Conservation (phyloP, 2,797 vertebrate species). For the Fratercula arctica region DNA sequence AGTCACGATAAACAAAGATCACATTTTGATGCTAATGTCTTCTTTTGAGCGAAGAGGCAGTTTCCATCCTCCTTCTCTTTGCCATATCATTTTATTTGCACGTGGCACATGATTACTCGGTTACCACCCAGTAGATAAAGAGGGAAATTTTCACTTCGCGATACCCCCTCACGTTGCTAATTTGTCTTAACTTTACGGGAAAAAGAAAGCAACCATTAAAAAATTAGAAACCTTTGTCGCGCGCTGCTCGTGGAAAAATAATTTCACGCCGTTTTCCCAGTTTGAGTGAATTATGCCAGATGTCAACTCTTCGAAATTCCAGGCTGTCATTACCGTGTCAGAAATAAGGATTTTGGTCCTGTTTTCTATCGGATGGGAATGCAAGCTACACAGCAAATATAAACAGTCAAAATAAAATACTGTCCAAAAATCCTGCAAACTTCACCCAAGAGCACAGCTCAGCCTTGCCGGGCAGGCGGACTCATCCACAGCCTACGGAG, state of each 20-base stretch:
- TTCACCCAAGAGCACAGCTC: neutral
- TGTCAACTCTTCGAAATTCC: conserved; percentile 4
- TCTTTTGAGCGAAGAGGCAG: neutral
- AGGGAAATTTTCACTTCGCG: neutral
- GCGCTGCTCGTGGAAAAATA: conserved; percentile 20
- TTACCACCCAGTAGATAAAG: neutral
- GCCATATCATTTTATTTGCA: neutral
- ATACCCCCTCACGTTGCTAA: neutral
- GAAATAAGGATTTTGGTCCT: neutral
- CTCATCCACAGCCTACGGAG: neutral
- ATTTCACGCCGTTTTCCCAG: conserved; percentile 27
- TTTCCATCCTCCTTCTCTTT: neutral
- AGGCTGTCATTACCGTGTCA: neutral
- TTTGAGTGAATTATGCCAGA: conserved; percentile 30
- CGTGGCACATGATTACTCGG: neutral
- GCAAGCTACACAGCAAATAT: neutral
- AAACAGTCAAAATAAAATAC: neutral
- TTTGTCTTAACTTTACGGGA: neutral
- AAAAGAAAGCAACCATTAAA: neutral
- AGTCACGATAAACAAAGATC: neutral
- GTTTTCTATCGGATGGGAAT: neutral
- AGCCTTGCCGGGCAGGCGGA: neutral
- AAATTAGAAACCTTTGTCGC: neutral
- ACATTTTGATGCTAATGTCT: no score
- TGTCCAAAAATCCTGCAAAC: neutral